Conservation (phyloP, 2,113 vertebrate genomes). For the Otolemur garnettii region DNA sequence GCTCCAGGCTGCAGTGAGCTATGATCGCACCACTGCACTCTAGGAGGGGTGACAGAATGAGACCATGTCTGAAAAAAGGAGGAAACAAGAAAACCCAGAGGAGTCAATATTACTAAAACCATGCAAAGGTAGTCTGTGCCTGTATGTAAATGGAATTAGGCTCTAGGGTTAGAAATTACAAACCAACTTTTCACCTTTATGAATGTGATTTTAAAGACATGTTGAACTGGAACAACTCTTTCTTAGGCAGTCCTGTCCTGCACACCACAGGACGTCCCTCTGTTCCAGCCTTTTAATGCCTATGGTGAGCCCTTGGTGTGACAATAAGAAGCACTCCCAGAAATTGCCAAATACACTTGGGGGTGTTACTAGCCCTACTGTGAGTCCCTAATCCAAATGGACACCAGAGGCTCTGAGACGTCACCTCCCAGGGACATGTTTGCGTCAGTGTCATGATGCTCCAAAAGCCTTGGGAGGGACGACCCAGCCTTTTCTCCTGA, state of each 20-base stretch:
- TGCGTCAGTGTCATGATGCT: fast-evolving
- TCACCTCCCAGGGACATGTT: neutral
- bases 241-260: neutral
- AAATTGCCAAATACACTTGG: neutral
- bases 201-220: neutral
- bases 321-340: neutral
- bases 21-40: no score
- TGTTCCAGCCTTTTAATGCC: neutral
- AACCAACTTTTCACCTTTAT: neutral
- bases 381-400: neutral
- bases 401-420: neutral
- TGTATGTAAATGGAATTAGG: neutral
- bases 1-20: no score
- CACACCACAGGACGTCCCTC: no score
- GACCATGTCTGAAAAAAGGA: no score
- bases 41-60: no score
- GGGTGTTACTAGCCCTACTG: neutral
- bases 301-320: neutral
- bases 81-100: no score
- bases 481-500: neutral
- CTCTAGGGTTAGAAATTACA: neutral
- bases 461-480: no score
- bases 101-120: neutral
- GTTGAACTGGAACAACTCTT: neutral
- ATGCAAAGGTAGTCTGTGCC: neutral